A percentile compares a stretch with the other conserved stretches of the same genome.
Evolutionary conservation across 2,797 vertebrate species (phyloP).

Genomic region (Phataginus tricuspis): DNA sequence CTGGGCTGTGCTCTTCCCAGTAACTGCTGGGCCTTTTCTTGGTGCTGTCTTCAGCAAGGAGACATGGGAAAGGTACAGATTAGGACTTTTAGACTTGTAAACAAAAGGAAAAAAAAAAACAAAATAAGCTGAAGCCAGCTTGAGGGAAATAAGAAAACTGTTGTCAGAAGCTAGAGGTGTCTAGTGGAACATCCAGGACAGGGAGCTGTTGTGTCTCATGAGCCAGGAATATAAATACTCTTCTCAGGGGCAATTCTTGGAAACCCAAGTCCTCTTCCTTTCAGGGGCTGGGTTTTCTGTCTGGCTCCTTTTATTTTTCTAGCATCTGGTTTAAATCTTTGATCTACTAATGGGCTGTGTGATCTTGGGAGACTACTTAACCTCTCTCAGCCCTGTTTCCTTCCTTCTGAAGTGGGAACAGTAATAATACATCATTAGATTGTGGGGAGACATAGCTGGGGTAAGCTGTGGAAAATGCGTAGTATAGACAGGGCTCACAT

Average conservation of each 20-base stretch:
- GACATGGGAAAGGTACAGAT: not conserved
- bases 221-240: not conserved
- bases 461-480: not conserved
- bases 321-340: not conserved
- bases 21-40: not conserved
- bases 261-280: not conserved
- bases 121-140: not conserved
- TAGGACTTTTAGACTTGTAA: not conserved
- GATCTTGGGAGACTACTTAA: not conserved
- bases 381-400: not conserved
- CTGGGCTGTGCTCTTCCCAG: not conserved
- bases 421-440: not conserved
- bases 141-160: not conserved
- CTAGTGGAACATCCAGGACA: not conserved
- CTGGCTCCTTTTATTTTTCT: not conserved
- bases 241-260: not conserved
- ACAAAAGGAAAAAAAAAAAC: not conserved
- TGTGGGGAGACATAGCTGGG: not conserved
- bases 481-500: not conserved
- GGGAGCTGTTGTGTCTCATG: not conserved
- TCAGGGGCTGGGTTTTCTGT: not conserved
- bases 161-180: not conserved
- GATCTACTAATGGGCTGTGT: not conserved
- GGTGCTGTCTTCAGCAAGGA: not conserved
- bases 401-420: not conserved